Conservation (phyloP, 1,140 invertebrate species). For the Ephestia elutella region DNA sequence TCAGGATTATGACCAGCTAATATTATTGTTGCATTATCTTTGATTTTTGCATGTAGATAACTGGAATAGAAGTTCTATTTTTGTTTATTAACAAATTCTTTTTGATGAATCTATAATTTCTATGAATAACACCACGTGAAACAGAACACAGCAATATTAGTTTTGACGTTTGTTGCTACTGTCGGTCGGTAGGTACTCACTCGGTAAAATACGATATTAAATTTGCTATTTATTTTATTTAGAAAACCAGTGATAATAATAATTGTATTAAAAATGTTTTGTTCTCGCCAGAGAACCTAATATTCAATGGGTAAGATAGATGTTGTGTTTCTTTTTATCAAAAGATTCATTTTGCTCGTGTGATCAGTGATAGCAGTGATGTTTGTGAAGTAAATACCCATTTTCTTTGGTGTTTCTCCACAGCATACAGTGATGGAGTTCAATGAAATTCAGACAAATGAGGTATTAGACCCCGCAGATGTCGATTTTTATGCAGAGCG, state of each 20-base stretch:
- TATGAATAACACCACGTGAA: conserved; percentile 18
- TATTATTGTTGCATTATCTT: too few relatives aligned
- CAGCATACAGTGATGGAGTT: conserved; percentile 70
- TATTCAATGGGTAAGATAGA: conserved; percentile 59
- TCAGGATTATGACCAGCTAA: too few relatives aligned
- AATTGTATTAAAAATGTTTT: conserved; percentile 64
- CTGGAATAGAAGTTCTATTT: background rate
- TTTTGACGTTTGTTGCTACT: conserved; percentile 45
- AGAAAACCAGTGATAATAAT: conserved; percentile 11
- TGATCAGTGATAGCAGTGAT: conserved; percentile 20
- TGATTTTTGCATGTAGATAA: background rate
- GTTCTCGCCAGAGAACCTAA: conserved; percentile 70
- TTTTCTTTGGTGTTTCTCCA: conserved; percentile 41
- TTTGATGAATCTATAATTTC: background rate
- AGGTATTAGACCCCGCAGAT: conserved; percentile 59
- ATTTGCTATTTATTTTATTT: background rate
- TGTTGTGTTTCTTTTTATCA: conserved; percentile 5
- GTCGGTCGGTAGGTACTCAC: conserved; percentile 18
- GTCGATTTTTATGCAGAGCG: conserved; percentile 52
- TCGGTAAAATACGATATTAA: conserved; percentile 37
- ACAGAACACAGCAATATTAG: conserved; percentile 25
- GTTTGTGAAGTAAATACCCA: conserved; percentile 39
- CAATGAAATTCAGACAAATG: conserved; percentile 59
- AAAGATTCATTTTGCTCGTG: background rate
- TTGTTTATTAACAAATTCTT: background rate